phyloP scores from a whole-genome alignment of 1,140 invertebrate species.

The Brachionus angularis region DNA sequence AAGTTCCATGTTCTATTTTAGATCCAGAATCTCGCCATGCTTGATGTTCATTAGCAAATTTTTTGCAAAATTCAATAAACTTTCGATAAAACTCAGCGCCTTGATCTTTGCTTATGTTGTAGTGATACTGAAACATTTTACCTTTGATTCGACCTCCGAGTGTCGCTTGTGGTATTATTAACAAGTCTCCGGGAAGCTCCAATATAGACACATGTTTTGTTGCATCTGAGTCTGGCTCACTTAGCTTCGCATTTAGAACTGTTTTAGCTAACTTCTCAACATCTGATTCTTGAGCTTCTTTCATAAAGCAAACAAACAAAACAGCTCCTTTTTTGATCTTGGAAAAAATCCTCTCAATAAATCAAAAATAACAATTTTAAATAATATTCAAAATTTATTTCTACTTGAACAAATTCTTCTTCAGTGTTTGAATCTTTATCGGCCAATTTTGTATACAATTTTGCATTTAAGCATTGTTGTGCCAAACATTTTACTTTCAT shows the following conservation, averaged over 20 bases:
- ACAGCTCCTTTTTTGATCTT: slow-evolving; percentile 50
- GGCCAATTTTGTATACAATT: slow-evolving; percentile 48
- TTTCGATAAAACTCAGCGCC: slow-evolving; percentile 54
- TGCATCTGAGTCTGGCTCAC: slow-evolving; percentile 49
- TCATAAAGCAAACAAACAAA: slow-evolving; percentile 56
- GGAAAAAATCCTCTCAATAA: slow-evolving; percentile 15
- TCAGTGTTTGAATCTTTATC: slow-evolving; percentile 44
- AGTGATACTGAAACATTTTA: slow-evolving; percentile 59
- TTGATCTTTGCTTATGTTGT: slow-evolving; percentile 54
- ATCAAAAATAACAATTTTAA: not conserved
- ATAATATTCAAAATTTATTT: not conserved
- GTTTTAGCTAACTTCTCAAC: slow-evolving; percentile 54
- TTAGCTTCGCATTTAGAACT: slow-evolving; percentile 52
- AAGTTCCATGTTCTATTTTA: slow-evolving; percentile 54
- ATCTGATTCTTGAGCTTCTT: slow-evolving; percentile 50
- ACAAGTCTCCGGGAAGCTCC: slow-evolving; percentile 56
- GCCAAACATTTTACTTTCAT: slow-evolving; percentile 41
- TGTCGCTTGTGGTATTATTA: slow-evolving; percentile 60
- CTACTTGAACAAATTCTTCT: slow-evolving; percentile 49
- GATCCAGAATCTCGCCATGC: slow-evolving; percentile 46
- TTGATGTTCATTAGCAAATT: slow-evolving; percentile 40
- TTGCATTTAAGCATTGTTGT: slow-evolving; percentile 50
- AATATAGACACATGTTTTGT: slow-evolving; percentile 52
- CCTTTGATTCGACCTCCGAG: slow-evolving; percentile 59
- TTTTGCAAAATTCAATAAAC: slow-evolving; percentile 50